phyloP scores from a whole-genome alignment of 2,888 invertebrate genomes.

The Mythimna ferrago region DNA sequence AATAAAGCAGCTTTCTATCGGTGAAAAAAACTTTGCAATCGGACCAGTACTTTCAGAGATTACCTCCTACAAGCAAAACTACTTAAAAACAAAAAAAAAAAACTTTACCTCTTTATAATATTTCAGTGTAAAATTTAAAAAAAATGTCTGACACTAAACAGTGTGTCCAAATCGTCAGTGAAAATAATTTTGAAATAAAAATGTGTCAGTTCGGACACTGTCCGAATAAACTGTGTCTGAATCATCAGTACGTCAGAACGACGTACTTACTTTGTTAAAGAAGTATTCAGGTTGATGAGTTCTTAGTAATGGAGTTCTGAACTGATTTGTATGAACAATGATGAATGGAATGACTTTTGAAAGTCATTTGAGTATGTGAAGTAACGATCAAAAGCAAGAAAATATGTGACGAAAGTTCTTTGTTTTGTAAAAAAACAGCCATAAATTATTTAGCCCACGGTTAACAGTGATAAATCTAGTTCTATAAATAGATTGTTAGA shows the following conservation, averaged over 20 bases:
- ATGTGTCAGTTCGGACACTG: no score
- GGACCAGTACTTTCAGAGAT: no score
- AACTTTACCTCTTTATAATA: no score
- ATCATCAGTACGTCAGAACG: neutral
- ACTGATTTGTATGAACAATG: conserved; percentile 36
- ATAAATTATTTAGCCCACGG: neutral
- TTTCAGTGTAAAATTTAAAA: no score
- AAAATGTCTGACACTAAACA: no score
- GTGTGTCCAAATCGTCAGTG: no score
- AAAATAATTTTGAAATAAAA: no score
- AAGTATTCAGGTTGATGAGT: conserved; percentile 41
- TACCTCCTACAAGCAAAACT: no score
- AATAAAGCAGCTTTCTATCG: no score
- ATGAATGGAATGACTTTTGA: conserved; percentile 30
- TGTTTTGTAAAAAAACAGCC: neutral
- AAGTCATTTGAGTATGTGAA: conserved; percentile 14
- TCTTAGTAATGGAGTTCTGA: conserved; percentile 22
- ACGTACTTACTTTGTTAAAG: conserved; percentile 22
- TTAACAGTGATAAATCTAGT: neutral
- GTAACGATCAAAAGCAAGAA: neutral
- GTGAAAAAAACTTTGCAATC: no score
- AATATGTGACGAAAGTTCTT: neutral
- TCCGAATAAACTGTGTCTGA: no score
- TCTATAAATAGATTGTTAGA: neutral
- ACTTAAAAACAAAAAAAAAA: no score